Evolutionary conservation across 1,140 invertebrate species (phyloP), one percentile per base, ranked within the genome.

Genomic region (Polyergus mexicanus): DNA sequence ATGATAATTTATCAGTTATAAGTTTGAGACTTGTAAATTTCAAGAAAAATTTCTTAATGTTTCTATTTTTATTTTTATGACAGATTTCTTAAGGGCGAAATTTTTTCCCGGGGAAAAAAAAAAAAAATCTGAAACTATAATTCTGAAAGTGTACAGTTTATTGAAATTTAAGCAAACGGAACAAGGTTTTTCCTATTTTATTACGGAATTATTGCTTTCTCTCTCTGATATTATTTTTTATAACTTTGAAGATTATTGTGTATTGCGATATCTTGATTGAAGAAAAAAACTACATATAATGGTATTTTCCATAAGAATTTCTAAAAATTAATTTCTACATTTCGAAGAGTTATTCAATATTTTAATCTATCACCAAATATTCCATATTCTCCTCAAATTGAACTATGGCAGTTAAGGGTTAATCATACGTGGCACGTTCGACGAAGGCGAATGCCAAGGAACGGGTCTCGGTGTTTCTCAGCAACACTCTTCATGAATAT

Each of bases 351-450:
- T 16, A 25, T 22, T 56, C 13, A 74, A 32, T 47, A 35, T n/a
- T 28, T 35, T 28, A 22, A 13, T 16, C 38, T 38, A 19, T 83
- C 68, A 60, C 32, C 72, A 72, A 41, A 25, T 32, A 25, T 72
- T 80, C 4, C 38, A 41, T 35, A 41, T 83, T 80, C 38, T 47
- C 35, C 28, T 83, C 11, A 60, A 72, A 38, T 44, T 58, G 19
- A 62, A 83, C 68, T 72, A 74, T 47, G 78, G 54, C 38, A 80
- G 51, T 81, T 56, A 58, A 58, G 35, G 66, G 78, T 81, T 81
- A 83, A 83, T 60, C 51, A 25, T 72, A 72, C 68, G n/a, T 83
- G 78, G 68, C 78, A 83, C 68, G 63, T 65, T 41, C 68, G 68
- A 47, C 54, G 68, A 72, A 60, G 68, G 78, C 25, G 47, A 83